These are phyloP conservation scores for Tachycineta bicolor DNA, from an alignment of 2,113 vertebrate genomes.

Conservation along the genomic window DNA sequence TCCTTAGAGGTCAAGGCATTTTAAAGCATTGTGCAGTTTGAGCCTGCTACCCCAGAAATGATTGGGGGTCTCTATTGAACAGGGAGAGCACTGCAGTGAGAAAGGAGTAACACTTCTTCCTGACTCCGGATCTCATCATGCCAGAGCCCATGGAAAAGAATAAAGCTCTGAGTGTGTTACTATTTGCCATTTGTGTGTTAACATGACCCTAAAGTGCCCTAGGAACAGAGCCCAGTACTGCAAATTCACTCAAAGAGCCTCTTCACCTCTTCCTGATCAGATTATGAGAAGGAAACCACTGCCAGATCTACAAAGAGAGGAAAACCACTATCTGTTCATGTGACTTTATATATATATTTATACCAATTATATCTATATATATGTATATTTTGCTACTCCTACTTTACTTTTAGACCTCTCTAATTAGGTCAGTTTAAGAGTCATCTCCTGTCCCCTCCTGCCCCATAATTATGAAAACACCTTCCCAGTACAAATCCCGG, in stretches of 20 bases:
- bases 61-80: neutral
- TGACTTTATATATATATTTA: neutral
- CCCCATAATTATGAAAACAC: constrained; percentile 40
- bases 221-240: constrained; percentile 25
- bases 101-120: neutral
- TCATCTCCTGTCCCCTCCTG: constrained; percentile 13
- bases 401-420: constrained; percentile 56
- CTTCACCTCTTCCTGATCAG: constrained; percentile 43
- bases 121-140: neutral
- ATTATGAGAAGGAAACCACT: constrained; percentile 1
- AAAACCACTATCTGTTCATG: neutral
- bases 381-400: neutral
- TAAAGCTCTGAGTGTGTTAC: constrained; percentile 18
- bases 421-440: constrained; percentile 50
- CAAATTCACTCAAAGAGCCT: constrained; percentile 45
- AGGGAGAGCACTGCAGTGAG: neutral
- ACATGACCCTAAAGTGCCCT: constrained; percentile 39
- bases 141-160: neutral
- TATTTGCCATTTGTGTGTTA: constrained; percentile 44
- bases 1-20: neutral
- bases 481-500: constrained; percentile 41
- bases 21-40: neutral
- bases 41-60: neutral
- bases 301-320: neutral
- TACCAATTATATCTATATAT: neutral